Evolutionary conservation across 2,113 vertebrate species (phyloP).

Genomic region (Cinclus cinclus): DNA sequence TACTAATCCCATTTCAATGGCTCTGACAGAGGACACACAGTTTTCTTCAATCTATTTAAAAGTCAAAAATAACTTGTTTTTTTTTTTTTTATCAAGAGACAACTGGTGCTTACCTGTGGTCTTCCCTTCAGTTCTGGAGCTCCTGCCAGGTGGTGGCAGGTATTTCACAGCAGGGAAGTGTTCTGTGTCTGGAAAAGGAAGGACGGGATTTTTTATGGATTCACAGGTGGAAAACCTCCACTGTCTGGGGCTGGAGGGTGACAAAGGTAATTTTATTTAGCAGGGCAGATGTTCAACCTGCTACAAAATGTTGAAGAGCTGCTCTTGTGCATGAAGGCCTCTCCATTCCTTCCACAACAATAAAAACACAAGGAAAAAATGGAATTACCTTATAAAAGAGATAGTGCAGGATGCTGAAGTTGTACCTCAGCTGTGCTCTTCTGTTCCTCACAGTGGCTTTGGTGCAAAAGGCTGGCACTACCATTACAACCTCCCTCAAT

Average conservation of each 20-base stretch:
- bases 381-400: neutral
- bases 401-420: neutral
- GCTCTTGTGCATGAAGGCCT: neutral
- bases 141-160: slow-evolving; percentile 45
- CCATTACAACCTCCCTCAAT: neutral
- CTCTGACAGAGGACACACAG: neutral
- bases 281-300: neutral
- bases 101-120: neutral
- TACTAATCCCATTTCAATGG: neutral
- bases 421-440: neutral
- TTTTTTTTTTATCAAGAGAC: neutral
- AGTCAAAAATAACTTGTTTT: neutral
- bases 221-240: neutral
- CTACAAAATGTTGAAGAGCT: neutral
- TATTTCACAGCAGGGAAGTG: slow-evolving; percentile 52
- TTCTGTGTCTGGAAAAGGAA: slow-evolving; percentile 51
- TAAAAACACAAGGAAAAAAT: neutral
- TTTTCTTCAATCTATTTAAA: neutral
- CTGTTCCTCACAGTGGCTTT: neutral
- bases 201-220: neutral
- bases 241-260: neutral
- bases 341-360: neutral
- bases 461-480: neutral
- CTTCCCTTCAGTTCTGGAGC: neutral
- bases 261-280: neutral